Evolutionary conservation across 30 jellyfish, hydroid and myxozoan species (phyloP).

Genomic region (Catostylus mosaicus): DNA sequence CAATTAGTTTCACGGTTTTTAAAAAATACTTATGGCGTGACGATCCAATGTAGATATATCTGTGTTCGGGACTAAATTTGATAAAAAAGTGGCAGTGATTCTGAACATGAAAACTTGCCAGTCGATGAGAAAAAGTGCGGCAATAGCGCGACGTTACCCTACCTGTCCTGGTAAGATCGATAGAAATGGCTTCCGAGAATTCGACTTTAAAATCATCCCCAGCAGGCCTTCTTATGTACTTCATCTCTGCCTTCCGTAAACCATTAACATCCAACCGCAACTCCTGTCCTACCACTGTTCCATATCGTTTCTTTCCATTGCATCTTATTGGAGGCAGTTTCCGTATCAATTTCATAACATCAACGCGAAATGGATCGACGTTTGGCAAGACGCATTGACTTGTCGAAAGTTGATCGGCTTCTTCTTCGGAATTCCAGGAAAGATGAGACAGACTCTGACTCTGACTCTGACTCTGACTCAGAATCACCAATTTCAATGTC

Average conservation of each 20-base stretch:
- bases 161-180: neutral
- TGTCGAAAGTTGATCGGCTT: no score
- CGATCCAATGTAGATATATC: no score
- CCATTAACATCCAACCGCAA: neutral
- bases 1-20: no score
- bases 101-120: no score
- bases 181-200: neutral
- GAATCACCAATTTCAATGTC: no score
- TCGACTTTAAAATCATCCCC: conserved; percentile 10
- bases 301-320: conserved; percentile 5
- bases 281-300: neutral
- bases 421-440: no score
- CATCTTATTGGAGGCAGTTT: conserved; percentile 15
- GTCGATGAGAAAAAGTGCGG: no score
- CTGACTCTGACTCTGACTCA: no score
- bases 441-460: no score
- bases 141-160: neutral
- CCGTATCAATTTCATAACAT: conserved; percentile 7
- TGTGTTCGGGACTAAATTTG: no score
- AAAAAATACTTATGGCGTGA: no score
- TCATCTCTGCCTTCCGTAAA: neutral
- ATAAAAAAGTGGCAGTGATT: no score
- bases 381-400: conserved; percentile 7
- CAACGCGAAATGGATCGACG: conserved; percentile 10
- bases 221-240: conserved; percentile 26